phyloP scores from a whole-genome alignment of 1,140 invertebrate species.

The Bemisia tabaci region DNA sequence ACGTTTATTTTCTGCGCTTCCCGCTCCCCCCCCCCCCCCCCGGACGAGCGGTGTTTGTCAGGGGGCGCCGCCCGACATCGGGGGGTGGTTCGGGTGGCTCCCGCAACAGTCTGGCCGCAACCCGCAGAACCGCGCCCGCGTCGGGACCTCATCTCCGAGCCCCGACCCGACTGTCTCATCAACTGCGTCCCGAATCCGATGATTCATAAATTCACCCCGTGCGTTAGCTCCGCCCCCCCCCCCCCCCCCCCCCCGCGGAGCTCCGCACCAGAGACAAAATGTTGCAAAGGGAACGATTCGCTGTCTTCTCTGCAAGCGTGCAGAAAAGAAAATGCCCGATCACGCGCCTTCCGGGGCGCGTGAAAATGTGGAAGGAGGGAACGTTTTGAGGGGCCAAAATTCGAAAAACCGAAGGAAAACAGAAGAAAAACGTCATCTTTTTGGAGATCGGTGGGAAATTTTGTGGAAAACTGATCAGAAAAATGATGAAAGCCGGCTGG shows the following conservation, averaged over 20 bases:
- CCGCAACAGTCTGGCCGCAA: not conserved
- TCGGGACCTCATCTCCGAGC: not conserved
- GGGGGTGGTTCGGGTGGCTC: too few relatives aligned
- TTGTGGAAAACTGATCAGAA: too few relatives aligned
- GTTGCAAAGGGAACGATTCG: not conserved
- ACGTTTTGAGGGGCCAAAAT: not conserved
- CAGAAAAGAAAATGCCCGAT: not conserved
- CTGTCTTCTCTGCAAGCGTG: not conserved
- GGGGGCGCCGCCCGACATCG: too few relatives aligned
- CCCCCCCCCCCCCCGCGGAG: slow-evolving; percentile 15
- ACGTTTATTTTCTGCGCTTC: slow-evolving; percentile 4
- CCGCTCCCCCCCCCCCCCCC: slow-evolving; percentile 12
- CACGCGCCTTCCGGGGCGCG: too few relatives aligned
- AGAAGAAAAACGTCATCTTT: not conserved
- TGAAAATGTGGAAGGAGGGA: too few relatives aligned
- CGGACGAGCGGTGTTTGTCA: not conserved
- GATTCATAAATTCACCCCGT: not conserved
- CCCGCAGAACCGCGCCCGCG: not conserved
- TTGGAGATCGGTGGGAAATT: too few relatives aligned
- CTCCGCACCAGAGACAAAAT: slow-evolving; percentile 17
- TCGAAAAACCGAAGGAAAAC: not conserved
- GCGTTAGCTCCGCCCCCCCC: slow-evolving; percentile 5
- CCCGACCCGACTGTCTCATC: too few relatives aligned
- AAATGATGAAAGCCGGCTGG: too few relatives aligned
- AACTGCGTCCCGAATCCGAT: not conserved